These are phyloP conservation scores for Nomada hirtipes DNA, from an alignment of 2,888 invertebrate species.

Conservation along the genomic window DNA sequence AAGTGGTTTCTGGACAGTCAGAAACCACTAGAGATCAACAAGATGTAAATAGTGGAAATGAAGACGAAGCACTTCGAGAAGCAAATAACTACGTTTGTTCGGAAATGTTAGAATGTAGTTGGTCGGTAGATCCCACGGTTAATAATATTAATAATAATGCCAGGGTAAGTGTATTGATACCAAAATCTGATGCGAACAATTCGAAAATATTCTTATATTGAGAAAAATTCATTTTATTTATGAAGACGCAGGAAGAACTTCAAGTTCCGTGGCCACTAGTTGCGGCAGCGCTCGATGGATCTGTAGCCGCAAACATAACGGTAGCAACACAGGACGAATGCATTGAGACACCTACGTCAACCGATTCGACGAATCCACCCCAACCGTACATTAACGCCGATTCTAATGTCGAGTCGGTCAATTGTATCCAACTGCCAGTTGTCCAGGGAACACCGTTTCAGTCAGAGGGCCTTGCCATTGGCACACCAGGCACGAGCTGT, in stretches of 20 bases:
- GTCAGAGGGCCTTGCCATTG: conserved; percentile 74
- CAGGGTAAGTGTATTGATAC: conserved; percentile 60
- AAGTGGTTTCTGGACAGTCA: conserved; percentile 64
- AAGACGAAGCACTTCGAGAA: conserved; percentile 88
- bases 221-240: conserved; percentile 42
- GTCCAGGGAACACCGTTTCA: conserved; percentile 77
- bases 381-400: conserved; percentile 73
- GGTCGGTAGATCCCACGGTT: conserved; percentile 80
- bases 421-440: conserved; percentile 79
- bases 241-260: conserved; percentile 86
- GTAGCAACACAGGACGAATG: conserved; percentile 80
- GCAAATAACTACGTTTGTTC: conserved; percentile 91
- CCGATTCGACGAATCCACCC: conserved; percentile 72
- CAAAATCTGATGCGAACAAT: background rate
- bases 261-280: conserved; percentile 86
- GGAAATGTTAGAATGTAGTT: conserved; percentile 82
- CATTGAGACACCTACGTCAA: conserved; percentile 77
- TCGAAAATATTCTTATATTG: background rate
- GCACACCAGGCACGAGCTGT: conserved; percentile 76
- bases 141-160: conserved; percentile 77
- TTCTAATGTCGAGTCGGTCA: conserved; percentile 73
- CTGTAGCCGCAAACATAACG: conserved; percentile 81
- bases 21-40: conserved; percentile 69
- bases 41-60: conserved; percentile 82
- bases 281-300: conserved; percentile 85